A percentile compares a stretch with the other conserved stretches of the same genome.
phyloP scores from a whole-genome alignment of 2,888 invertebrate genomes.

The Epirrhoe tristata region DNA sequence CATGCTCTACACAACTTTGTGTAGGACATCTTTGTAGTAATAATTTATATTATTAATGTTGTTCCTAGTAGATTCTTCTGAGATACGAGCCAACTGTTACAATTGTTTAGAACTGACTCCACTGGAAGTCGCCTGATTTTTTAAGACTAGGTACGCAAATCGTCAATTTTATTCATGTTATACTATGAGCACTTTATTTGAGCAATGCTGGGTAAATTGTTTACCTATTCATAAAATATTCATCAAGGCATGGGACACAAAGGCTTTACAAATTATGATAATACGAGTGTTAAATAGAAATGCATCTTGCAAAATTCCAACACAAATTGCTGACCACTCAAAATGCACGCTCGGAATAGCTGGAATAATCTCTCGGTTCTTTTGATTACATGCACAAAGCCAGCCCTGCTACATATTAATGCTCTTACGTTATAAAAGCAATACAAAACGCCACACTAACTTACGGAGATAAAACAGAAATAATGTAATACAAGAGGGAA shows the following conservation, averaged over 20 bases:
- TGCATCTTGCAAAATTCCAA: slow-evolving; percentile 20
- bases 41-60: background rate
- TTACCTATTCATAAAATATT: slow-evolving; percentile 12
- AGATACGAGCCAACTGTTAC: background rate
- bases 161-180: background rate
- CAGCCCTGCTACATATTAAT: slow-evolving; percentile 29
- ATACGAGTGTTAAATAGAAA: slow-evolving; percentile 12
- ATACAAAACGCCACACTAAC: slow-evolving; percentile 31
- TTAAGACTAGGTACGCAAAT: background rate
- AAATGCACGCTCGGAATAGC: slow-evolving; percentile 20
- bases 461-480: slow-evolving; percentile 29
- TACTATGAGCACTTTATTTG: background rate
- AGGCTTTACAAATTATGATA: slow-evolving; percentile 18
- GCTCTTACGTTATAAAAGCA: slow-evolving; percentile 30
- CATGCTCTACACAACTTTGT: background rate
- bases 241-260: slow-evolving; percentile 3
- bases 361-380: slow-evolving; percentile 19
- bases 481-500: slow-evolving; percentile 23
- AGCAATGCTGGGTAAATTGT: background rate
- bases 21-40: background rate
- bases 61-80: background rate
- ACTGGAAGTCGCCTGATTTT: background rate
- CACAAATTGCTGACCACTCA: slow-evolving; percentile 27
- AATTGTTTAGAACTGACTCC: background rate
- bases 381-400: slow-evolving; percentile 28